Conservation (phyloP, 2,888 invertebrate species). For the Cantharis flavilabris region DNA sequence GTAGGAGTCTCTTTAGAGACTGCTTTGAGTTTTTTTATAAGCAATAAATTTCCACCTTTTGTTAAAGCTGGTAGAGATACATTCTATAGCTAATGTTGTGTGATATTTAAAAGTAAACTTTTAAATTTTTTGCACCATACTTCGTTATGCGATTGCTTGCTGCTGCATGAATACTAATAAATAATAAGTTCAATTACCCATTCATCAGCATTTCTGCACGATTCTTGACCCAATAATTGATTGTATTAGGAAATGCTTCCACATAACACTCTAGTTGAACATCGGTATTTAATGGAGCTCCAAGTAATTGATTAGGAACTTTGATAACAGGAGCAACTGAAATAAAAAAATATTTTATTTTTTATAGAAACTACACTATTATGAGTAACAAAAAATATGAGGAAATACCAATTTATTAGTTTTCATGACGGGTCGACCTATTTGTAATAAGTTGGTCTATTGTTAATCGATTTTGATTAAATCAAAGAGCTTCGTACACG, state of each 20-base stretch:
- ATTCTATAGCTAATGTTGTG: conserved; percentile 8
- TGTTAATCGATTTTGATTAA: too few species aligned
- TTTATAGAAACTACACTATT: too few species aligned
- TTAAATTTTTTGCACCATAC: background rate
- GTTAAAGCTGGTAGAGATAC: conserved; percentile 12
- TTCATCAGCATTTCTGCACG: conserved; percentile 79
- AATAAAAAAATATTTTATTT: conserved; percentile 16
- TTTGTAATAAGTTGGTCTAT: too few species aligned
- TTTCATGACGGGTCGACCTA: background rate
- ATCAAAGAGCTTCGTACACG: too few species aligned
- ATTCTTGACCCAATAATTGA: conserved; percentile 83
- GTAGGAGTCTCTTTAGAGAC: conserved; percentile 19
- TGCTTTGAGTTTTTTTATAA: conserved; percentile 21
- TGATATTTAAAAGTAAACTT: conserved; percentile 6
- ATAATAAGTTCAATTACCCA: conserved; percentile 63
- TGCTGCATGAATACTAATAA: background rate
- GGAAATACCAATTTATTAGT: background rate
- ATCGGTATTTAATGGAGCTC: conserved; percentile 83
- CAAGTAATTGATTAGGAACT: conserved; percentile 86
- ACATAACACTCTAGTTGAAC: conserved; percentile 86
- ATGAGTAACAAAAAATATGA: too few species aligned
- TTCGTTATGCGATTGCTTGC: background rate
- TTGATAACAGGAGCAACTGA: conserved; percentile 87
- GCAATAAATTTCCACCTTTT: conserved; percentile 22
- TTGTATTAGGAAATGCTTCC: conserved; percentile 81